Base-by-base conservation (phyloP, 2,797 vertebrate genomes). In the Pipistrellus pipistrellus region DNA sequence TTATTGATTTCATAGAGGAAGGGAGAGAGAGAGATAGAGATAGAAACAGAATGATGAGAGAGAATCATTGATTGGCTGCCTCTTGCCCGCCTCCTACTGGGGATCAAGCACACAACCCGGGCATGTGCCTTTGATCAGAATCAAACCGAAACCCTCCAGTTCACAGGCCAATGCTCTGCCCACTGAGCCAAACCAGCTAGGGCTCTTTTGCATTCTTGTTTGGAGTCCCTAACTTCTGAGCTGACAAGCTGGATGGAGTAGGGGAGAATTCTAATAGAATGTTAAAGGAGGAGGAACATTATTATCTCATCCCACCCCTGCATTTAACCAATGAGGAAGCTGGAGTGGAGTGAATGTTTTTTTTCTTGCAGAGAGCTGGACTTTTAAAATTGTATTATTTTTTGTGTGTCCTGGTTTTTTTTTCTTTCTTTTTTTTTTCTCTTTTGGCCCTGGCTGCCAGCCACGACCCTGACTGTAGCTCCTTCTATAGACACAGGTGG, bases 351-450 rank as follows among this genome's bases (percentile, higher is more conserved):
- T 46, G 68, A 46, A 71, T 72, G 32, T 32, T 15, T 92, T 64
- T 64, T 71, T 71, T 68, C 78, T 93, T 62, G 48, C 81, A 93
- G 72, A 35, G 59, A 59, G 62, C 71, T 92, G 66, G 69, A 13
- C 15, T 77, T 81, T 77, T 38, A 14, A 62, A 62, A 13, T 62
- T 68, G 21, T 41, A 27, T 69, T 53, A 51, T 69, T 57, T 80
- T 71, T 71, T 77, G 27, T 32, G 35, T 9, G 48, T 68, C 44
- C 23, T 27, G 13, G 35, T 32, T 44, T 81, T 84, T 64, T 32
- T n/a, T 55, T 91, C 69, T 75, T 71, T 68, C 64, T 93, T 44
- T 81, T 76, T 64, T 51, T 87, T 32, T 35, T 55, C 87, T 76
- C 38, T 83, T 77, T 57, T 11, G n/a, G 18, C 46, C 38, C 20